phyloP scores from a whole-genome alignment of 1,140 invertebrate genomes.

The Odontomachus brunneus region DNA sequence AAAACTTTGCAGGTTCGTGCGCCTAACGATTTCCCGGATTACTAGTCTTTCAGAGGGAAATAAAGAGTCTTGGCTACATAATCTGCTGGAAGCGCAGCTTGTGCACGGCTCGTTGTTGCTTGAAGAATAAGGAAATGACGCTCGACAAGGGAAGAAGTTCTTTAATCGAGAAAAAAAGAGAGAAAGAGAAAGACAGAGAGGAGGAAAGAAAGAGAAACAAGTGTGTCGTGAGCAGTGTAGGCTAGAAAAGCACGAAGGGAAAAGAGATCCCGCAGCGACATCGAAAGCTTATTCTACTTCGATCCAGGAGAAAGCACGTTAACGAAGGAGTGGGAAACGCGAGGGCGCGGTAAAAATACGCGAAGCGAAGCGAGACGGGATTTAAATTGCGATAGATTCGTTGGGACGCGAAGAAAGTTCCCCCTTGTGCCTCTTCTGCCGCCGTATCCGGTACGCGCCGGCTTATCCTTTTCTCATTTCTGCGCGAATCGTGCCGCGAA shows the following conservation, averaged over 20 bases:
- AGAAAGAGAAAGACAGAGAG: too few relatives aligned
- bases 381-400: constrained; percentile 39
- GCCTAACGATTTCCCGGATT: not conserved
- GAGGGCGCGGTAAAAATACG: constrained; percentile 13
- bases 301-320: constrained; percentile 14
- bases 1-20: constrained; percentile 2
- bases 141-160: constrained; percentile 4
- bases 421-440: not conserved
- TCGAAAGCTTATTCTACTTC: constrained; percentile 32
- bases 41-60: not conserved
- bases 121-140: not conserved
- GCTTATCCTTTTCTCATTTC: constrained; percentile 14
- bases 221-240: too few relatives aligned
- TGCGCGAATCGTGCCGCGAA: constrained; percentile 1
- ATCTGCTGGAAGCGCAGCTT: constrained; percentile 18
- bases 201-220: too few relatives aligned
- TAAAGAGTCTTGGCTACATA: not conserved
- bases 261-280: constrained; percentile 4
- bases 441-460: too few relatives aligned
- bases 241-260: not conserved
- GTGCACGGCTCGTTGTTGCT: not conserved
- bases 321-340: not conserved
- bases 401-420: constrained; percentile 17
- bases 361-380: constrained; percentile 1
- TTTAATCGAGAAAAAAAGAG: constrained; percentile 3